These are phyloP conservation scores for Epinotia demarniana DNA, from an alignment of 2,888 invertebrate species.

Conservation along the genomic window DNA sequence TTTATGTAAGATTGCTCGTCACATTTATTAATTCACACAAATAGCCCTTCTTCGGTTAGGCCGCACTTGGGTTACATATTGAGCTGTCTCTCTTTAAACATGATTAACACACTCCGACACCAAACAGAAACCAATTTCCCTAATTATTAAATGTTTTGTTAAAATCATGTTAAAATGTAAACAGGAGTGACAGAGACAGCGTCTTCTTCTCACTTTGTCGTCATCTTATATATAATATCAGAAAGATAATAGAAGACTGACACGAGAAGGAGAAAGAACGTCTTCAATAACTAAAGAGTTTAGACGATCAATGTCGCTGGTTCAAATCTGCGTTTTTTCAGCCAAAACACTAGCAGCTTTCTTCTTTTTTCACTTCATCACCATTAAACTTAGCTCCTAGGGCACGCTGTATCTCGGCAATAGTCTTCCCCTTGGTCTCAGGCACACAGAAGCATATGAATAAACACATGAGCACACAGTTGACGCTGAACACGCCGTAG, in stretches of 20 bases:
- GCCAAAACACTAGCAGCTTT: not conserved
- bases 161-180: no score
- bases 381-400: slow-evolving; percentile 42
- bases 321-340: no score
- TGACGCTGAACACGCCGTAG: slow-evolving; percentile 49
- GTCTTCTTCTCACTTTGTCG: no score
- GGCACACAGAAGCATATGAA: slow-evolving; percentile 48
- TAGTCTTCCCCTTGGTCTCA: slow-evolving; percentile 51
- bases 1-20: no score
- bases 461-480: slow-evolving; percentile 42
- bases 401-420: slow-evolving; percentile 49
- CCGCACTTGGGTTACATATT: not conserved
- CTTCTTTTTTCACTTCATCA: not conserved
- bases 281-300: no score
- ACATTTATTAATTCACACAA: no score
- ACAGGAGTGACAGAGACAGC: no score
- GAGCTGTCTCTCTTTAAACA: not conserved
- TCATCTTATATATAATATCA: no score
- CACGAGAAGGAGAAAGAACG: no score
- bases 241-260: no score
- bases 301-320: no score
- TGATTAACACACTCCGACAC: not conserved
- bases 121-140: slow-evolving; percentile 4
- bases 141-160: not conserved
- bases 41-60: not conserved